Evolutionary conservation across 2,888 invertebrate species (phyloP).

Genomic region (Panzeria rudis): DNA sequence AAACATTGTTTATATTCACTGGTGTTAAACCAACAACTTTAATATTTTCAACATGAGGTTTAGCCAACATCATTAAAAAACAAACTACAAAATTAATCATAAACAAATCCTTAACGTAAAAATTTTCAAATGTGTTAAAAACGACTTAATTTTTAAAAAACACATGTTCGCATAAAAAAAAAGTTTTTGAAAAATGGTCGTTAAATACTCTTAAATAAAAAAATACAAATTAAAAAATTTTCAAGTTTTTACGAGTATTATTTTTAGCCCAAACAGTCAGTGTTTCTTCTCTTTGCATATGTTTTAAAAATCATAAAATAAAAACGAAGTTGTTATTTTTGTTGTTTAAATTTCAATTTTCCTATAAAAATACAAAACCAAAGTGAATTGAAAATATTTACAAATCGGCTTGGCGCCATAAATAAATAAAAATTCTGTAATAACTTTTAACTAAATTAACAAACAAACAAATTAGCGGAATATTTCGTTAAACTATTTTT

Average conservation of each 20-base stretch:
- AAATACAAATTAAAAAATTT: slow-evolving; percentile 42
- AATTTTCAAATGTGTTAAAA: slow-evolving; percentile 44
- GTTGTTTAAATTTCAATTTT: slow-evolving; percentile 44
- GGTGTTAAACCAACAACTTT: slow-evolving; percentile 57
- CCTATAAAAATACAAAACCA: slow-evolving; percentile 59
- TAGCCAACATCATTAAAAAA: slow-evolving; percentile 57
- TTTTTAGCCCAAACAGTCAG: neutral
- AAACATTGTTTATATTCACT: slow-evolving; percentile 8
- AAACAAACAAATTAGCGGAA: slow-evolving; percentile 5
- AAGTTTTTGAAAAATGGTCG: slow-evolving; percentile 2
- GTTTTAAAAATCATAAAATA: slow-evolving; percentile 52
- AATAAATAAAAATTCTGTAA: slow-evolving; percentile 55
- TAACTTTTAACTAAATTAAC: slow-evolving; percentile 26
- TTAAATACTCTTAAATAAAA: slow-evolving; percentile 47
- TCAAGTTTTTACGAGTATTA: slow-evolving; percentile 34
- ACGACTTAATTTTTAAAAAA: slow-evolving; percentile 50
- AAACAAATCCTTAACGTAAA: slow-evolving; percentile 55
- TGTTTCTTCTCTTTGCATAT: slow-evolving; percentile 3
- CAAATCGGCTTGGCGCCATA: slow-evolving; percentile 69
- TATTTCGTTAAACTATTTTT: slow-evolving; percentile 11
- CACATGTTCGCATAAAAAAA: slow-evolving; percentile 46
- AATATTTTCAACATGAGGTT: slow-evolving; percentile 47
- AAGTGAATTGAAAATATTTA: slow-evolving; percentile 72
- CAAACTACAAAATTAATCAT: slow-evolving; percentile 31
- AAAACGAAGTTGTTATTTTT: slow-evolving; percentile 16